Conservation (phyloP, 2,113 vertebrate genomes). For the Rhynchomys soricoides region DNA sequence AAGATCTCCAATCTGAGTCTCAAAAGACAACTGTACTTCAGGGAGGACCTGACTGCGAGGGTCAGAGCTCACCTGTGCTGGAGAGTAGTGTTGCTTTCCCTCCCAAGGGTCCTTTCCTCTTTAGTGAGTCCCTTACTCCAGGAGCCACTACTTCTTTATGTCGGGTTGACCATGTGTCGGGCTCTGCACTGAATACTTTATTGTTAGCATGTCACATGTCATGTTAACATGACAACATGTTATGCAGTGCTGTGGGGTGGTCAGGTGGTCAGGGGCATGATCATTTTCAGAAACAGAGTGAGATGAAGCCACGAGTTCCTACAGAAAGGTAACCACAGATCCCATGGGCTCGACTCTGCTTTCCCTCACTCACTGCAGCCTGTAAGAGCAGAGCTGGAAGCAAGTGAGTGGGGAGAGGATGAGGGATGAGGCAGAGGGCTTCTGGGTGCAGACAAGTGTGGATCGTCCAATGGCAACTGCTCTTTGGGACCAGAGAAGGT, state of each 20-base stretch:
- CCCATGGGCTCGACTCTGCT: neutral
- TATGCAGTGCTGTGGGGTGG: neutral
- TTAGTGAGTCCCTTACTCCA: neutral
- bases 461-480: neutral
- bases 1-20: neutral
- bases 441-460: neutral
- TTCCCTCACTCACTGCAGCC: neutral
- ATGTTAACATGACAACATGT: no score
- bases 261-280: neutral
- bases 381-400: neutral
- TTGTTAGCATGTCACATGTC: neutral
- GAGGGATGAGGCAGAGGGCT: neutral
- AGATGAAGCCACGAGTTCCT: neutral
- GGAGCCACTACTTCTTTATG: neutral
- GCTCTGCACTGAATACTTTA: neutral
- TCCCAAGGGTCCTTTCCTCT: neutral
- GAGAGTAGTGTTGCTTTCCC: neutral
- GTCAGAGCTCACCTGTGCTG: neutral
- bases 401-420: neutral
- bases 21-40: neutral
- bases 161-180: neutral
- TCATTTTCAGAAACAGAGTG: neutral
- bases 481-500: neutral
- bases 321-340: neutral
- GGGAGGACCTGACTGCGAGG: neutral